Percentiles rank a stretch among this genome's conserved stretches.
phyloP scores from a whole-genome alignment of 2,113 vertebrate genomes.

The Cephalopterus ornatus region DNA sequence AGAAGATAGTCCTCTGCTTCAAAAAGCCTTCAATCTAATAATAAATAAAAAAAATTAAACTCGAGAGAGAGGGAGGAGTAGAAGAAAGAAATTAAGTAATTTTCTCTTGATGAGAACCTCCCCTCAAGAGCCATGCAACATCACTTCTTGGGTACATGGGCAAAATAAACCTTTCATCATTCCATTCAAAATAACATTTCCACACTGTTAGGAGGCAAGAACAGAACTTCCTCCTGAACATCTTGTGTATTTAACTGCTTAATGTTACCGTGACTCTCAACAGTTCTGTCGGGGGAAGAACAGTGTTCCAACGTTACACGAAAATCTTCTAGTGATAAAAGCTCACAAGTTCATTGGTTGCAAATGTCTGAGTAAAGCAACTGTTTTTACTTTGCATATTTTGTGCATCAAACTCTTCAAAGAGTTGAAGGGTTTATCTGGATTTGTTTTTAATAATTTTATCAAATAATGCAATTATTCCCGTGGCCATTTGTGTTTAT shows the following conservation, averaged over 20 bases:
- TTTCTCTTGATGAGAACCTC: not conserved
- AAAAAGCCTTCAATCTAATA: not conserved
- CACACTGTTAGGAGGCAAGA: not conserved
- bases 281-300: not conserved
- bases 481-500: not conserved
- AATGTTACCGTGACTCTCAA: not conserved
- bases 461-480: not conserved
- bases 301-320: rapidly evolving
- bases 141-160: not conserved
- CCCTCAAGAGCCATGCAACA: rapidly evolving
- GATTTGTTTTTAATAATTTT: not conserved
- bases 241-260: not conserved
- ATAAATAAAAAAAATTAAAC: not conserved
- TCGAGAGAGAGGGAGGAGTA: not conserved
- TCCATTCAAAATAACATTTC: not conserved
- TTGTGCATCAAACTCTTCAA: not conserved
- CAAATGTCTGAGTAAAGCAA: not conserved
- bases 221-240: not conserved
- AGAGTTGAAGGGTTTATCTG: not conserved
- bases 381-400: not conserved
- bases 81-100: not conserved
- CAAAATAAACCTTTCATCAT: not conserved
- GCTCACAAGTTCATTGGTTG: not conserved
- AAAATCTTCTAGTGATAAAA: not conserved
- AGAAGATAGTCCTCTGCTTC: not conserved